Conservation (phyloP, 2,888 invertebrate species). For the Argynnis bischoffii region DNA sequence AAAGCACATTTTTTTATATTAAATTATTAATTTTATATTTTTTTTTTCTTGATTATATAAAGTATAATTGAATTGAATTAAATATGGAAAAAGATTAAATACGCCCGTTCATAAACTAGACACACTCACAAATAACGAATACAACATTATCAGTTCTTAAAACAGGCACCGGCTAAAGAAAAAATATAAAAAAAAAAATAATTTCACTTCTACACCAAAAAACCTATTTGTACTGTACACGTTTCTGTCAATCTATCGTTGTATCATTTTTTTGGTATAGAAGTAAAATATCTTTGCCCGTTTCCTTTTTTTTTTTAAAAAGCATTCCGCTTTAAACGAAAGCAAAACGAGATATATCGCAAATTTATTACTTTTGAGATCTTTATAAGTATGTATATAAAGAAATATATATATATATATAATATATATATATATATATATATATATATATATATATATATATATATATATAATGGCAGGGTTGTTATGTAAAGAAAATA, state of each 20-base stretch:
- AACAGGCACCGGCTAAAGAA: slow-evolving; percentile 13
- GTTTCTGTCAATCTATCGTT: neutral
- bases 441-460: no score
- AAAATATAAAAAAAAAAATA: neutral
- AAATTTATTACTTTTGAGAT: slow-evolving; percentile 17
- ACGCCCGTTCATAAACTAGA: neutral
- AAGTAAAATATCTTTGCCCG: slow-evolving; percentile 11
- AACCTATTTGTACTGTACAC: slow-evolving; percentile 8
- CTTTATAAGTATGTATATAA: neutral
- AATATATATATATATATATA: no score
- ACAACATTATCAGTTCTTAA: slow-evolving; percentile 11
- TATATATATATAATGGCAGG: slow-evolving; percentile 10
- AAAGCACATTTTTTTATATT: no score
- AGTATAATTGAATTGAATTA: no score
- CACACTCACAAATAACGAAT: slow-evolving; percentile 3
- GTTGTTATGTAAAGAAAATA: neutral
- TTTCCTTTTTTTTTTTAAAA: neutral
- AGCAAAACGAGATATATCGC: neutral
- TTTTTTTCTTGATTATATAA: no score
- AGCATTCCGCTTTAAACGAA: neutral
- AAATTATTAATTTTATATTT: no score
- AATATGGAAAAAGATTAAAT: neutral
- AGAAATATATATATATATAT: no score
- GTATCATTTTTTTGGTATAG: slow-evolving; percentile 5
- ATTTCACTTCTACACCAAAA: neutral